These are phyloP conservation scores for Tribolium madens DNA, from an alignment of 1,140 invertebrate species.

Conservation along the genomic window DNA sequence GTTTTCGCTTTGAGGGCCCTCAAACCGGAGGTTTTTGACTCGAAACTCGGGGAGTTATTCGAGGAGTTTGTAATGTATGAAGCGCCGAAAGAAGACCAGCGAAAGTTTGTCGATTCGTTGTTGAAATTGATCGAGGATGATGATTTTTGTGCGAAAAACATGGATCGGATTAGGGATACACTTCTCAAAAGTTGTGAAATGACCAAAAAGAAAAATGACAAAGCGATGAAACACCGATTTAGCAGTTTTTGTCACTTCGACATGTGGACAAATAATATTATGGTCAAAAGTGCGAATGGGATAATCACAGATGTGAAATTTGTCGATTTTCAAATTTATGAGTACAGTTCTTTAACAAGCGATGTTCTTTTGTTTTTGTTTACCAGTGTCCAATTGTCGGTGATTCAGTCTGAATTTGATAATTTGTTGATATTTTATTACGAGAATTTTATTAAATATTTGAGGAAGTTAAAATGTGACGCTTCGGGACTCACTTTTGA, in stretches of 20 bases:
- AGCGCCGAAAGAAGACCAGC: not conserved
- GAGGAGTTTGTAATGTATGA: slow-evolving; percentile 8
- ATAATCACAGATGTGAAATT: slow-evolving; percentile 68
- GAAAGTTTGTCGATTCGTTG: not conserved
- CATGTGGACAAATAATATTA: slow-evolving; percentile 74
- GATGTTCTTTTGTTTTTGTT: slow-evolving; percentile 72
- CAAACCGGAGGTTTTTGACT: not conserved
- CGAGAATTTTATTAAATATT: slow-evolving; percentile 63
- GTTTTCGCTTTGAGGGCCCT: not conserved
- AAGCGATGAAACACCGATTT: slow-evolving; percentile 63
- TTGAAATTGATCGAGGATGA: not conserved
- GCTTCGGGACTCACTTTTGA: slow-evolving; percentile 46
- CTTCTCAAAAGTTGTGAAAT: not conserved
- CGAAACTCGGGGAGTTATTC: not conserved
- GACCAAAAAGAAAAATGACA: slow-evolving; percentile 48
- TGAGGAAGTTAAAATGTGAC: slow-evolving; percentile 54
- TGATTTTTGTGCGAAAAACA: not conserved
- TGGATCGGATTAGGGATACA: not conserved
- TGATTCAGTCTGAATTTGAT: slow-evolving; percentile 64
- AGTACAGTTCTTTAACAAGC: slow-evolving; percentile 66
- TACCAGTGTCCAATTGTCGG: slow-evolving; percentile 65
- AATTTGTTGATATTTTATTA: slow-evolving; percentile 68
- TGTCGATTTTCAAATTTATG: slow-evolving; percentile 72
- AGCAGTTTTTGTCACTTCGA: slow-evolving; percentile 70
- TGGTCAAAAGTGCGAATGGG: slow-evolving; percentile 66